phyloP scores from a whole-genome alignment of 2,113 vertebrate species.

The Syngnathus typhle region DNA sequence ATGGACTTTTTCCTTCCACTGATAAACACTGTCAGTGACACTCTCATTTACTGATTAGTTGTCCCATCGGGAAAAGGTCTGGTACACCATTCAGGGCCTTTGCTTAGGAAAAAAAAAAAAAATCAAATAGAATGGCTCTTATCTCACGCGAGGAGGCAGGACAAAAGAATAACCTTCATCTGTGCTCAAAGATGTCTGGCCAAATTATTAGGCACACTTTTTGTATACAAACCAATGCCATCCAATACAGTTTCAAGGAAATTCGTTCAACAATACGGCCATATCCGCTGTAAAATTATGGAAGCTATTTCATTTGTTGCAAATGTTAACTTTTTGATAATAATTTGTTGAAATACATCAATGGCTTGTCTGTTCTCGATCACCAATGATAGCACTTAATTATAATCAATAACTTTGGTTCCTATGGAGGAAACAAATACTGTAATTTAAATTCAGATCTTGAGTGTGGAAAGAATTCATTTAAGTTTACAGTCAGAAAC shows the following conservation, averaged over 20 bases:
- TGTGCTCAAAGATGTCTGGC: background rate
- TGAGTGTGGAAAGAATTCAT: no score
- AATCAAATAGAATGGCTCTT: background rate
- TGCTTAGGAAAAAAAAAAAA: constrained; percentile 3
- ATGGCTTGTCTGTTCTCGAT: no score
- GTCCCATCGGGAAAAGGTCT: background rate
- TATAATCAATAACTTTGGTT: no score
- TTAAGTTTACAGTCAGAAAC: no score
- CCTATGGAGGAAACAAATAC: no score
- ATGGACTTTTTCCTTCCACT: constrained; percentile 11
- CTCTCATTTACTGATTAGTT: constrained; percentile 12
- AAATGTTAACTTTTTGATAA: no score
- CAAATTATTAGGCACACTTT: background rate
- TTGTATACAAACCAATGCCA: background rate
- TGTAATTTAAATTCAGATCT: no score
- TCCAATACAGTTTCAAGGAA: background rate
- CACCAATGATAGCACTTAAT: no score
- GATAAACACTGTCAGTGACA: constrained; percentile 33
- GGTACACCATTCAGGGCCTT: background rate
- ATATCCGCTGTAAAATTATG: no score
- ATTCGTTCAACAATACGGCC: no score
- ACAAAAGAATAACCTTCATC: background rate
- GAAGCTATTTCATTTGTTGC: no score
- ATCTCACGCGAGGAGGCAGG: background rate
- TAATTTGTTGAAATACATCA: no score